Evolutionary conservation across 2,797 vertebrate species (phyloP).

Genomic region (Allochrocebus solatus): DNA sequence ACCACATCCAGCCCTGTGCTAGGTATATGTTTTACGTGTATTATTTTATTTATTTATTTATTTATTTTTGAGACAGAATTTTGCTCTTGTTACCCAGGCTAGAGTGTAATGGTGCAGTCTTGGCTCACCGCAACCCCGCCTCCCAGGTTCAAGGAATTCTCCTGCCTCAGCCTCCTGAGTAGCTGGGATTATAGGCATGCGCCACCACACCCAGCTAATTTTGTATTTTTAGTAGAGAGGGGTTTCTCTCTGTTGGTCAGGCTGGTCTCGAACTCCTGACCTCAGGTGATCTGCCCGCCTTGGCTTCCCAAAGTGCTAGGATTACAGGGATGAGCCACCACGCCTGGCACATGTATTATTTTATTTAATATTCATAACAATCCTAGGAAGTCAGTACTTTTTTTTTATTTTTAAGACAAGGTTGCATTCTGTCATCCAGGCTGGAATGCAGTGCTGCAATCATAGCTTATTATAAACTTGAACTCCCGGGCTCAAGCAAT

Average conservation of each 20-base stretch:
- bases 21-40: background rate
- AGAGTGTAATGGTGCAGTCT: background rate
- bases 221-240: background rate
- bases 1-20: background rate
- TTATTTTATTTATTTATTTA: constrained; percentile 19
- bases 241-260: background rate
- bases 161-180: background rate
- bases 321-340: background rate
- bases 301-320: background rate
- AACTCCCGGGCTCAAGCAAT: background rate
- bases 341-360: background rate
- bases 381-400: background rate
- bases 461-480: background rate
- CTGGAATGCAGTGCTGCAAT: background rate
- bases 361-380: constrained; percentile 33
- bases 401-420: background rate
- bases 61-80: background rate
- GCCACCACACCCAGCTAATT: background rate
- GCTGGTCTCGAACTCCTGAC: background rate
- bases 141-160: background rate
- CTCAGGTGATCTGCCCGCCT: background rate
- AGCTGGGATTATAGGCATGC: background rate
- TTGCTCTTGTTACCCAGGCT: background rate
- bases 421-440: background rate
- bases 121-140: background rate